Evolutionary conservation across 2,888 invertebrate species (phyloP).

Genomic region (Amblyjoppa proteus): DNA sequence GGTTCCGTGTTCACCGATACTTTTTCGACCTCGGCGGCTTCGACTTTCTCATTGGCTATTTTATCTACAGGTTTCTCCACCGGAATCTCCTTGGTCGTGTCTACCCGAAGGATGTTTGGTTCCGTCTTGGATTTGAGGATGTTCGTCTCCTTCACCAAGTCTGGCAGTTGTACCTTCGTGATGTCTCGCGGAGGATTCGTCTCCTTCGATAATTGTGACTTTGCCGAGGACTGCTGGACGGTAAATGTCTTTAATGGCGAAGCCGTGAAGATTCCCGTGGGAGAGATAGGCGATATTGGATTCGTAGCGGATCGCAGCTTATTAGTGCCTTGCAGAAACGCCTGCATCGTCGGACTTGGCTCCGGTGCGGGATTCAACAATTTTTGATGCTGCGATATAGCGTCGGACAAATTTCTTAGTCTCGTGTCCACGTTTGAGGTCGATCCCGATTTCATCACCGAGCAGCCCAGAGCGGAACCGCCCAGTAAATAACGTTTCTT

Average conservation of each 20-base stretch:
- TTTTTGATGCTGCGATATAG: conserved; percentile 95
- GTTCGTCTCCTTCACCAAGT: conserved; percentile 82
- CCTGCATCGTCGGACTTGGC: conserved; percentile 90
- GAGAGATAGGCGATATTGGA: conserved; percentile 81
- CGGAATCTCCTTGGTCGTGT: conserved; percentile 43
- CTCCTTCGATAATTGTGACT: conserved; percentile 44
- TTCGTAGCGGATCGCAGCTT: conserved; percentile 77
- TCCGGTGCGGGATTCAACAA: conserved; percentile 92
- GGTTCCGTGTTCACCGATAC: conserved; percentile 61
- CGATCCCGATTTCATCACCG: conserved; percentile 93
- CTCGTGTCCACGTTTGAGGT: conserved; percentile 94
- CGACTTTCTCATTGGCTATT: conserved; percentile 34
- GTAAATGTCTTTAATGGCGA: conserved; percentile 70
- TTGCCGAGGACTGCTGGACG: conserved; percentile 60
- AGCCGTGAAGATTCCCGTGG: conserved; percentile 66
- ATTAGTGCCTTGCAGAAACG: conserved; percentile 87
- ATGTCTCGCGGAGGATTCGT: conserved; percentile 57
- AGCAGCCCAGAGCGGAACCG: conserved; percentile 88
- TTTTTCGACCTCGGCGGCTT: conserved; percentile 66
- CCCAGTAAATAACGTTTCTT: conserved; percentile 94
- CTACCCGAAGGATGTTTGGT: conserved; percentile 75
- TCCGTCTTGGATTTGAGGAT: conserved; percentile 81
- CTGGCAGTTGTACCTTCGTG: conserved; percentile 79
- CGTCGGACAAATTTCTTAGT: conserved; percentile 93
- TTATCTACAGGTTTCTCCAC: conserved; percentile 21